Base-by-base conservation (phyloP, 2,888 invertebrate genomes). In the Geotrupes spiniger region DNA sequence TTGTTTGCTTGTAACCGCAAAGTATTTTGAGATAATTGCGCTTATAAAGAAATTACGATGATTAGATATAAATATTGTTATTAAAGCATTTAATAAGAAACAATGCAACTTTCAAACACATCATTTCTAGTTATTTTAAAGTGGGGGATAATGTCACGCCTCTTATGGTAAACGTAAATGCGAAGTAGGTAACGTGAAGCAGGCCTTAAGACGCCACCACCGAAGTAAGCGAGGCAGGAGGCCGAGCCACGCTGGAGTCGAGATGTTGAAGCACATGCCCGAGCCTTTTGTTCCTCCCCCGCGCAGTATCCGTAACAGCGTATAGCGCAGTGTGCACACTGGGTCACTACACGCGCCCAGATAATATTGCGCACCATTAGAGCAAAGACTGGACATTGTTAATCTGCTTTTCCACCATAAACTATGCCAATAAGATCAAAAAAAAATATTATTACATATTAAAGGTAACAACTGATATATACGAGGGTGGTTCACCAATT, bases 281-380 rank as follows among this genome's bases (percentile, higher is more conserved):
- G 59, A 53, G 4, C 49, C 55, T 60, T 63, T 63, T 62, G 62
- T 61, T 62, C 59, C 66, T 64, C 66, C 66, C 65, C 65, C 66
- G 63, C 63, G 57, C 50, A 45, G 57, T 60, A 60, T 63, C 61
- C 63, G 62, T 61, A 62, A 63, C 62, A 61, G 62, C 64, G 63
- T 63, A 65, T 64, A 64, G 62, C 64, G 61, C 62, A 63, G 57
- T 63, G 63, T 63, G 63, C 64, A 64, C 56, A 63, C 62, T 63
- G 59, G 67, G 64, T 67, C 66, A 65, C 62, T 60, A 61, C 58
- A 58, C 59, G 63, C 60, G 61, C 62, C 58, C 60, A 46, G 15
- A 26, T 38, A 17, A 17, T 37, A 49, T 44, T 46, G 45, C 49
- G 42, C 40, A 42, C 15, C 28, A 10, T 48, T 36, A 37, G 33